Evolutionary conservation across 2,797 vertebrate species (phyloP), one percentile per base, ranked within the genome.

Genomic region (Chaetophractus vellerosus): DNA sequence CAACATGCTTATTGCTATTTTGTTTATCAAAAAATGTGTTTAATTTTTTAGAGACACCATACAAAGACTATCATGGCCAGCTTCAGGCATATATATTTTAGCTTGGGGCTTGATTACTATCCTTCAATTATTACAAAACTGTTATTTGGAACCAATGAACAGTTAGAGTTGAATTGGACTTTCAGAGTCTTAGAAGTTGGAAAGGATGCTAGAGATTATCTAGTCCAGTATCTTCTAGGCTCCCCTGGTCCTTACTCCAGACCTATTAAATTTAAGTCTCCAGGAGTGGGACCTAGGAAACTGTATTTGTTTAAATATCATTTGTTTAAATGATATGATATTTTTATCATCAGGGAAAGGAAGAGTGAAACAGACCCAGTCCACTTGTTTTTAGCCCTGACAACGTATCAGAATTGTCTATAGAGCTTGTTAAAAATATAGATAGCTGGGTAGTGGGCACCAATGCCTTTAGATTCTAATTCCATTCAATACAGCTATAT

Each of bases 11-110:
- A 57, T n/a, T 88, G 78, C 50, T 84, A 68, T 63, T 90, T 94
- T 72, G 76, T 92, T 90, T 90, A 94, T 79, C 63, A 80, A 93
- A 96, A 96, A 80, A 95, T 85, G 21, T 88, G 80, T 93, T 79
- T 96, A 72, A 88, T 74, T 91, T 59, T 88, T 94, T 91, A 90
- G 66, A 81, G 68, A 94, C 23, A 81, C 38, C 50, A 78, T 50
- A 90, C 36, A 66, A 89, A 87, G 83, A 93, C 6, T 64, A 72
- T 69, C 45, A 38, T 78, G 85, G 33, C 57, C 71, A 94, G 72
- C 26, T 61, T 78, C 26, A 94, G 55, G 23, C 52, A 28, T 90
- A 21, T 26, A 41, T 81, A 83, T 86, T 95, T 95, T 93, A 93
- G 74, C 64, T 64, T 72, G 9, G 52, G 82, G 59, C 10, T 93